Evolutionary conservation across 2,888 invertebrate species (phyloP), one percentile per base, ranked within the genome.

Genomic region (Torymus auratus): DNA sequence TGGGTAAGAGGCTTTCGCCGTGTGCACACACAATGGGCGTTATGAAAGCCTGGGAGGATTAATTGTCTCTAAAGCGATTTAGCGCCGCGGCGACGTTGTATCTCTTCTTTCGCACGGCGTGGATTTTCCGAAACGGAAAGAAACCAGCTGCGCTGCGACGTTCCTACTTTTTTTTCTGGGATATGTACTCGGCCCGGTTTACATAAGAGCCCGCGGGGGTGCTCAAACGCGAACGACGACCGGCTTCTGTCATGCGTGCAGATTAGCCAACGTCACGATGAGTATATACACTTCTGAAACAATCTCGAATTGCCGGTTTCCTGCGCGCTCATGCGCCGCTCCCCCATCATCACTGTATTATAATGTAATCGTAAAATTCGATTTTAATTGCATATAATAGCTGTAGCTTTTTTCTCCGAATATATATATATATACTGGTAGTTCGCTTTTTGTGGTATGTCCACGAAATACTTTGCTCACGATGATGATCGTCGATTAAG

Each of bases 1-100:
- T n/a, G n/a, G n/a, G n/a, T n/a, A n/a, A n/a, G n/a, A n/a, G n/a
- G n/a, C n/a, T n/a, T n/a, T n/a, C n/a, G n/a, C n/a, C n/a, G n/a
- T n/a, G n/a, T n/a, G n/a, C n/a, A n/a, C n/a, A n/a, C 5, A 73
- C 67, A 67, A 67, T 73, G 12, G 10, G 74, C 58, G 11, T 65
- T 67, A 55, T 52, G 76, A 76, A 76, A 76, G 62, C 76, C 76
- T 76, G 76, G 62, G 76, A 76, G 53, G 62, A 50, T 61, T 14
- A 11, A 52, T 1, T 52, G 14, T 17, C 20, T 20, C 13, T 2
- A 4, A 23, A 12, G 53, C 10, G 41, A 41, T 41, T 41, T 41
- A 41, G 41, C 41, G 41, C 7, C 41, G 41, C 41, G n/a, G n/a
- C n/a, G n/a, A n/a, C n/a, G n/a, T n/a, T n/a, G n/a, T n/a, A n/a